Evolutionary conservation across 2,888 invertebrate genomes (phyloP), one percentile per base, ranked within the genome.

Genomic region (Phaedon cochleariae): DNA sequence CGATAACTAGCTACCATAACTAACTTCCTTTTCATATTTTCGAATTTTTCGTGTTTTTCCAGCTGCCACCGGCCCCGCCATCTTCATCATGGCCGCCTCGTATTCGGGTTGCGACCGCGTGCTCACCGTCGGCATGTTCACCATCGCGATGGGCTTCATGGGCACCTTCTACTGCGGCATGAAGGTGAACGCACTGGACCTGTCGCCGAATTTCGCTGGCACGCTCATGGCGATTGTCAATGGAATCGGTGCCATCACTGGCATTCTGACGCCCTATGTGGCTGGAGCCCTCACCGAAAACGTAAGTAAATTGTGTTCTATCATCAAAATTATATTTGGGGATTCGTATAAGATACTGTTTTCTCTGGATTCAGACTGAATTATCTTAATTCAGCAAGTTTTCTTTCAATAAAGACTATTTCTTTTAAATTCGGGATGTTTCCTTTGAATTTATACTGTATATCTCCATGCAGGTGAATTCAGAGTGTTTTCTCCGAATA

Each of bases 121-220:
- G 66, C 77, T 85, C 53, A 86, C 89, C 5, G 85, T 86, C 46
- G 68, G 75, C 5, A 82, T 89, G 63, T 88, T 90, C 78, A 87
- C 89, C 58, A 79, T 87, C 29, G 87, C 85, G 29, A 87, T 90
- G 88, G 87, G 87, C 34, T 86, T 89, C 66, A 90, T 90, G 90
- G 91, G 90, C 1, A 87, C 89, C 0, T 91, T 88, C 80, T 91
- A 90, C 76, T 88, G 90, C 73, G 89, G 89, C 64, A 86, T 90
- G 76, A 89, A 90, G 79, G 89, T 90, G 60, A 90, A 90, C 79
- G 87, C 88, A 2, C 84, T 90, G 80, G 90, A 90, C 75, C 84
- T 90, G 22, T 86, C 88, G 0, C 88, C 89, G 0, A 90, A 90
- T 76, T 89, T 86, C 72, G 88, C 89, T 0, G 90, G 89, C 0